Percentiles rank a stretch among this genome's conserved stretches.
phyloP scores from a whole-genome alignment of 2,113 vertebrate genomes.

The Morone saxatilis region DNA sequence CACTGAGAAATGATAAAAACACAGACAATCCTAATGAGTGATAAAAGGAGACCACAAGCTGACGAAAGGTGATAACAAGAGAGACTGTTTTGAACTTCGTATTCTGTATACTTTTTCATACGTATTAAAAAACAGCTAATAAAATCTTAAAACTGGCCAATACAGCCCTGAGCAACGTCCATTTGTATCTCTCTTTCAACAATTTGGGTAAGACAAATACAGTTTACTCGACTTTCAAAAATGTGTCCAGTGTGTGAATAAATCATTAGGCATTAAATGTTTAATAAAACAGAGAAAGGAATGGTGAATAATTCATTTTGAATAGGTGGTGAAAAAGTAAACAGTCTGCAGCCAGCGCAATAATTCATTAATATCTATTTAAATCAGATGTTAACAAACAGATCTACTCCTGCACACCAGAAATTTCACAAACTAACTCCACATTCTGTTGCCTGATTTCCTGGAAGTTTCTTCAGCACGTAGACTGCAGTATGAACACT shows the following conservation, averaged over 20 bases:
- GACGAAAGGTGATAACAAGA: slow-evolving; percentile 33
- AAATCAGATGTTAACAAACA: slow-evolving; percentile 75
- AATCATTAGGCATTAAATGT: slow-evolving; percentile 82
- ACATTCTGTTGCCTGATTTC: slow-evolving; percentile 26
- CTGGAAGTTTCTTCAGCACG: no score
- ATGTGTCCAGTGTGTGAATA: slow-evolving; percentile 78
- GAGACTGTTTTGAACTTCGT: slow-evolving; percentile 32
- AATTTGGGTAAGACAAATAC: slow-evolving; percentile 73
- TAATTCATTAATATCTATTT: slow-evolving; percentile 80
- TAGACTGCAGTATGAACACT: no score
- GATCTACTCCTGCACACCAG: slow-evolving; percentile 40
- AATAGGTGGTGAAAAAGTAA: slow-evolving; percentile 81
- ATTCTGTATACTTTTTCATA: slow-evolving; percentile 1
- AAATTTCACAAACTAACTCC: slow-evolving; percentile 3
- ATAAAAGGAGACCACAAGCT: slow-evolving; percentile 15
- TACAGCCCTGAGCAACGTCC: slow-evolving; percentile 73
- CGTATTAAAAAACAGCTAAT: slow-evolving; percentile 21
- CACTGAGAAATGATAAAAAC: slow-evolving; percentile 28
- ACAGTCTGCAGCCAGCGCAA: slow-evolving; percentile 69
- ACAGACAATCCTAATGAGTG: slow-evolving; percentile 17
- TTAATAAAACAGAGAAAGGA: slow-evolving; percentile 78
- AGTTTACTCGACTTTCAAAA: slow-evolving; percentile 75
- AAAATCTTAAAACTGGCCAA: slow-evolving; percentile 66
- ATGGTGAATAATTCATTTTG: slow-evolving; percentile 77
- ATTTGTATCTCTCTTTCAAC: slow-evolving; percentile 62